Conservation (phyloP, 2,888 invertebrate species). For the Mythimna lalbum region DNA sequence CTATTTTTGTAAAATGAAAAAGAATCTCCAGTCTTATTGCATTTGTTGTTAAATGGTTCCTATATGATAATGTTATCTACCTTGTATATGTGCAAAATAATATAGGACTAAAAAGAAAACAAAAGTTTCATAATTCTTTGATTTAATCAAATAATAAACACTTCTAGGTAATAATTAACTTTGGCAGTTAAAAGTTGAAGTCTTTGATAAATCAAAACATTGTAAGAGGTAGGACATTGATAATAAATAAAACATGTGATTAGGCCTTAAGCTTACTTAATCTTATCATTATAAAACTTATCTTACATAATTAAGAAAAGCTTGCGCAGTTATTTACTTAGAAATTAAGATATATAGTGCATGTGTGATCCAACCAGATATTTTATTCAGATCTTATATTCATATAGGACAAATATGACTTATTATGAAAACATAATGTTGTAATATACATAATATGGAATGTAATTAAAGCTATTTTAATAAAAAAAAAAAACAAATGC, state of each 20-base stretch:
- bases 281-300: slow-evolving; percentile 28
- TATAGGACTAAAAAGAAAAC: slow-evolving; percentile 15
- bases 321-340: slow-evolving; percentile 16
- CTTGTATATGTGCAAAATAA: not conserved
- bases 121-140: slow-evolving; percentile 31
- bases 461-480: slow-evolving; percentile 42
- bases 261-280: slow-evolving; percentile 43
- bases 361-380: slow-evolving; percentile 32
- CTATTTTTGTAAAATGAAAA: not conserved
- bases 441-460: slow-evolving; percentile 36
- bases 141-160: slow-evolving; percentile 48
- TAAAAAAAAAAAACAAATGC: slow-evolving; percentile 32
- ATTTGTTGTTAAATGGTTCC: not conserved
- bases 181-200: slow-evolving; percentile 32
- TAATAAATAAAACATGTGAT: slow-evolving; percentile 31
- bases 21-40: not conserved
- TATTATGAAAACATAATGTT: slow-evolving; percentile 7
- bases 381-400: slow-evolving; percentile 29
- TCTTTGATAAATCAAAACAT: slow-evolving; percentile 34
- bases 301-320: not conserved
- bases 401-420: not conserved
- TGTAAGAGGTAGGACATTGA: slow-evolving; percentile 27
- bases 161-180: slow-evolving; percentile 28
- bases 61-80: too few relatives aligned
- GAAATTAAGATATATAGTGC: slow-evolving; percentile 15